Evolutionary conservation across 2,888 invertebrate genomes (phyloP).

Genomic region (Salpingus planirostris): DNA sequence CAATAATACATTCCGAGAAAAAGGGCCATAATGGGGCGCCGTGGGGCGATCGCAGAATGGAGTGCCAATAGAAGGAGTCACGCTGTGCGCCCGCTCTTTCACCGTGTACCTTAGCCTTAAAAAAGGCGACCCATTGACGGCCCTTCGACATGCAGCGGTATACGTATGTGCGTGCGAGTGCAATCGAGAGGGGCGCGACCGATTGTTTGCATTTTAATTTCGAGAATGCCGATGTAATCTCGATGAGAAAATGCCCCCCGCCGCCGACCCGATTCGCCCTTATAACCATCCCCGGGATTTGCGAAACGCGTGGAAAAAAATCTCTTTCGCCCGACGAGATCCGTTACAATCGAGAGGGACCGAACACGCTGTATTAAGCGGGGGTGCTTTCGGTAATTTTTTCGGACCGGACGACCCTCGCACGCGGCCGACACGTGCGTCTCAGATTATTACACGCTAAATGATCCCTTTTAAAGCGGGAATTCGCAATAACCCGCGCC

Average conservation of each 20-base stretch:
- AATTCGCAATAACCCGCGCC: too few species aligned
- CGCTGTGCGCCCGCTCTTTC: too few species aligned
- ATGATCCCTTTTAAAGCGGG: too few species aligned
- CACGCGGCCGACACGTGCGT: too few species aligned
- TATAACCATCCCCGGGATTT: neutral
- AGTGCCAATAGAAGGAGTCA: constrained; percentile 35
- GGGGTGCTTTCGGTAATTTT: too few species aligned
- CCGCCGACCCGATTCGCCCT: neutral
- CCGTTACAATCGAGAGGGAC: too few species aligned
- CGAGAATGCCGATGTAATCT: constrained; percentile 31
- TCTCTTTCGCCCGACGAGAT: too few species aligned
- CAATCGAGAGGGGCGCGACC: constrained; percentile 12
- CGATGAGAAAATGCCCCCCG: constrained; percentile 19
- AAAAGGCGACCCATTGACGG: constrained; percentile 35
- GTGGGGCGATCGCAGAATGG: constrained; percentile 32
- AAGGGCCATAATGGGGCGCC: constrained; percentile 36
- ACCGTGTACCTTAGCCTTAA: too few species aligned
- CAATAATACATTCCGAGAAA: constrained; percentile 25
- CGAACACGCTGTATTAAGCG: too few species aligned
- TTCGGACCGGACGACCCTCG: too few species aligned
- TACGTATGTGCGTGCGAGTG: constrained; percentile 5
- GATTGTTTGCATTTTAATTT: constrained; percentile 34
- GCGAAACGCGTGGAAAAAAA: too few species aligned
- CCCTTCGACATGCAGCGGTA: constrained; percentile 37
- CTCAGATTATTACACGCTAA: too few species aligned